Evolutionary conservation across 1,140 invertebrate genomes (phyloP), one percentile per base, ranked within the genome.

Genomic region (Aricia agestis): DNA sequence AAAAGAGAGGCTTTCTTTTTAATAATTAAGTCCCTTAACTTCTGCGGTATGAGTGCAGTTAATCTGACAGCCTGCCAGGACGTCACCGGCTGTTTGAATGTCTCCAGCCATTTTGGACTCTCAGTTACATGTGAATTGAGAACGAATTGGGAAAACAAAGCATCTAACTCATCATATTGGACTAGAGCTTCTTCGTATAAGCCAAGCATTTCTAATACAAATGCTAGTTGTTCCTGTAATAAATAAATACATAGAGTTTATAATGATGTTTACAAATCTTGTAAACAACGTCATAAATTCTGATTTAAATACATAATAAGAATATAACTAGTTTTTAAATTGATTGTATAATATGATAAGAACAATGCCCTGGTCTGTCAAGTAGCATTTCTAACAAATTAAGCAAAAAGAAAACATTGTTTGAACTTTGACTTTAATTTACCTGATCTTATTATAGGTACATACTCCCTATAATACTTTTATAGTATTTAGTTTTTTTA

Each of bases 131-230:
- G 95, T 63, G 97, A 97, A 92, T 98, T 98, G 71, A 98, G 94
- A 57, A 99, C 95, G 93, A 98, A 99, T 92, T 99, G 98, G 11
- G 98, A 98, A 90, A 99, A 99, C 67, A 99, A 93, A 69, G 98
- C 98, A 93, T 99, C 98, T 77, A 99, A 92, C 93, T 99, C 98
- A 92, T 99, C 98, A 92, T 99, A 99, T 82, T 99, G 98, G 66
- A 99, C 96, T 72, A 99, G 91, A 31, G 98, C 97, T 92, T 99
- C 98, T 79, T 98, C 98, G 87, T 97, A 95, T 66, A 99, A 92
- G 71, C 97, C 97, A 73, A 99, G 91, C 95, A 98, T 98, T 93
- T 98, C 97, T 77, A 98, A 94, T 72, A 98, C 96, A 93, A 98
- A 97, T 67, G 98, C 98, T 76, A 99, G 93, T 93, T 99, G 97